Evolutionary conservation across 2,113 vertebrate genomes (phyloP), one percentile per base, ranked within the genome.

Genomic region (Urocitellus parryii): DNA sequence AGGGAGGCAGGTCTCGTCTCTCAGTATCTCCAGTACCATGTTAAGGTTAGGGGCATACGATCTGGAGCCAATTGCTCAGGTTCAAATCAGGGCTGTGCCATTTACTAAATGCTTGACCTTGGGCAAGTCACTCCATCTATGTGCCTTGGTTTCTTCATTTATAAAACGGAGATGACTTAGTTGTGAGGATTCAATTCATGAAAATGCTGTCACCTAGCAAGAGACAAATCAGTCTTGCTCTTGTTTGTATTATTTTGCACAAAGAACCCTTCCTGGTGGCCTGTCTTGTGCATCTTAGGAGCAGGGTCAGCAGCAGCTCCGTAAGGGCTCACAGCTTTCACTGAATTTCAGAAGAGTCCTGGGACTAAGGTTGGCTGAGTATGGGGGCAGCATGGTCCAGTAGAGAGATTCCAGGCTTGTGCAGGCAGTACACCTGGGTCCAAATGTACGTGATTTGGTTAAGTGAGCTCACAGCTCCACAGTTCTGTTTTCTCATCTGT

Each of bases 401-500:
- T 3, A 58, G 58, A 82, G 53, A 56, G 45, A 79, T 45, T 34
- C 76, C 37, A 73, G 24, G 34, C 67, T 74, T 65, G 39, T 39
- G 29, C 8, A 56, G 18, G 18, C 76, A 73, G 70, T 39, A 72
- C 42, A 80, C 29, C 7, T 39, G 70, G 11, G 2, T 63, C 87
- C 63, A 77, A 73, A 34, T 42, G 32, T 32, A 11, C 34, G 8
- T 80, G 56, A 56, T 82, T 96, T 83, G 63, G 29, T 78, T 65
- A 82, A 88, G 29, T 51, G 81, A 77, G 17, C 79, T 61, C 22
- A 80, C 6, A 53, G 61, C 24, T 82, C 74, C 37, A 39, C 0
- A 76, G 16, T 29, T 77, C 24, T 83, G 45, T 92, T 95, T 97
- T 90, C 34, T 72, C 81, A 13, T 68, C 83, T 84, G 20, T 73